Base-by-base conservation (phyloP, 2,888 invertebrate genomes). In the Caenorhabditis macrosperma region DNA sequence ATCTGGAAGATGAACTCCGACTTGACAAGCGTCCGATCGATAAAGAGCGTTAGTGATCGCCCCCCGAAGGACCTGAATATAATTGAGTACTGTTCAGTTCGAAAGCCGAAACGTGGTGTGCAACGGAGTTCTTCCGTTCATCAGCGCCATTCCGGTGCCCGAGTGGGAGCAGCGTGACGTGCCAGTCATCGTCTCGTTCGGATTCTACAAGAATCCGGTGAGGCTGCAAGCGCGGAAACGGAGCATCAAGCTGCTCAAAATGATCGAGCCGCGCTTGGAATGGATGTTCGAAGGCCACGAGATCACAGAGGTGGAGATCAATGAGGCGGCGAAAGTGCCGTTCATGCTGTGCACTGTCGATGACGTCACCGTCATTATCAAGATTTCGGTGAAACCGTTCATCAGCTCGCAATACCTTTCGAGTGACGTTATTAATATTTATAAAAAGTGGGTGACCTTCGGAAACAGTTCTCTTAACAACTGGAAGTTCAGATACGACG, bases 301-400 rank as follows among this genome's bases (percentile, higher is more conserved):
- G 4, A 44, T 66, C 10, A 52, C 48, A 10, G 74, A 66, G 0
- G 22, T 64, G 1, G 74, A 59, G 6, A 55, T 66, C n/a, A 66
- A 66, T 26, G 22, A 50, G 15, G 17, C 1, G 10, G 46, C 55
- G 0, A 66, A 52, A 15, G 74, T 74, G 12, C 74, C 74, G 15
- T 66, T 24, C 28, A 38, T 74, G 17, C 24, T 66, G n/a, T 74
- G 55, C 22, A 33, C 28, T 6, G 44, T 74, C 6, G 59, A 66
- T 41, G 52, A 44, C 20, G 64, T 66, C 41, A 66, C 30, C 24
- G 59, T 74, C 1, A 66, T 59, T 9, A 59, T 74, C 52, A 46
- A 30, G 38, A 66, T 74, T 30, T 74, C 74, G 2, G 30, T 74
- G 3, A 74, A 74, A 30, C 74, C 74, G n/a, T 74, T 74, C 59